Evolutionary conservation across 2,797 vertebrate species (phyloP).

Genomic region (Ctenopoma multispine): DNA sequence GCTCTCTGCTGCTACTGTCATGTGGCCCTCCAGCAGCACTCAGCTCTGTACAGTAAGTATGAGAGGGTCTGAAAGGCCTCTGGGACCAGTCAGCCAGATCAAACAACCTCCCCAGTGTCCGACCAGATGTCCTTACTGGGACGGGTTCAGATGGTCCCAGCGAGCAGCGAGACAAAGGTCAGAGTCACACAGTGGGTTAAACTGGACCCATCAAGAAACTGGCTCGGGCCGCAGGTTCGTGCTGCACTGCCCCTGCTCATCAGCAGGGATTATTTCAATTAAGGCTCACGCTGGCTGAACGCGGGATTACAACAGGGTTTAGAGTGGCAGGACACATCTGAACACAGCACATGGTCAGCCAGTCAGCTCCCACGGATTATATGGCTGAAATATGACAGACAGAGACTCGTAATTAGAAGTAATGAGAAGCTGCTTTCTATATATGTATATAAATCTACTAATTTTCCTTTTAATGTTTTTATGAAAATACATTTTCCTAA

Average conservation of each 20-base stretch:
- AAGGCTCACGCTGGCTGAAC: conserved; percentile 83
- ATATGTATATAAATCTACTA: no score
- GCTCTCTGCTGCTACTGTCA: conserved; percentile 30
- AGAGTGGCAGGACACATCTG: conserved; percentile 72
- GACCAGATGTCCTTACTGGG: conserved; percentile 85
- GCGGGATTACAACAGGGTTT: conserved; percentile 77
- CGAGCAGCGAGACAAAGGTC: conserved; percentile 84
- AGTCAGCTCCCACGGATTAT: conserved; percentile 57
- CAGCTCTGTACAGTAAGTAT: conserved; percentile 44
- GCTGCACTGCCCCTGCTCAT: conserved; percentile 54
- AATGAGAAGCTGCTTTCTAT: not conserved
- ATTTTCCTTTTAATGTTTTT: not conserved
- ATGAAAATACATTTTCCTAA: no score
- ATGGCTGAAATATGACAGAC: conserved; percentile 51
- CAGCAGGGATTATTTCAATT: conserved; percentile 86
- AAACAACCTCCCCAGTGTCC: conserved; percentile 74
- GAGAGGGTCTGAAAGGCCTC: conserved; percentile 67
- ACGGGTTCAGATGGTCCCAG: conserved; percentile 83
- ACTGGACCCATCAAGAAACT: conserved; percentile 85
- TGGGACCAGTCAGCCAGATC: conserved; percentile 73
- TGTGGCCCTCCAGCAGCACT: conserved; percentile 40
- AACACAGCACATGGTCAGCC: conserved; percentile 68
- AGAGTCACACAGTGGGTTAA: conserved; percentile 88
- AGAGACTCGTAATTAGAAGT: conserved; percentile 27
- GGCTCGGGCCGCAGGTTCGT: conserved; percentile 61